Percentiles rank a stretch among this genome's conserved stretches.
Conservation (phyloP, 1,140 invertebrate genomes). For the Nautilus pompilius region DNA sequence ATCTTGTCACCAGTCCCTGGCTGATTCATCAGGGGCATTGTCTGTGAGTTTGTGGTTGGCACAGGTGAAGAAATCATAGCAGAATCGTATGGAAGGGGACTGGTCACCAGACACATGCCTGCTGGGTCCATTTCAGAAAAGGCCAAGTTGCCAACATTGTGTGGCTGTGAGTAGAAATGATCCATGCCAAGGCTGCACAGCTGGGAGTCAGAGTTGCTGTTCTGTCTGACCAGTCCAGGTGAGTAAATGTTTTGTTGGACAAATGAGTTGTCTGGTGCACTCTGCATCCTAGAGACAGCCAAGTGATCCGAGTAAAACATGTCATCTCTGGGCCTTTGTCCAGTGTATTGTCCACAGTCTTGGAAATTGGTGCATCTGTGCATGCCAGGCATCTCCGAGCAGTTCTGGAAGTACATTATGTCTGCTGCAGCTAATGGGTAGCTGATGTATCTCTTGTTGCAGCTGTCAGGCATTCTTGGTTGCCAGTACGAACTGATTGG, state of each 20-base stretch:
- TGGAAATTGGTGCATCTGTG: neutral
- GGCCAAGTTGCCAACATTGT: neutral
- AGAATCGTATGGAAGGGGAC: neutral
- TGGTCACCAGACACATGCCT: neutral
- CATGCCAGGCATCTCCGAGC: slow-evolving; percentile 1
- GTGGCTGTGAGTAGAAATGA: neutral
- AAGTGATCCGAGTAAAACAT: slow-evolving; percentile 17
- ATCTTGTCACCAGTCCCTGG: neutral
- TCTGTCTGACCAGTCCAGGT: slow-evolving; percentile 33
- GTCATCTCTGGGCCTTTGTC: neutral
- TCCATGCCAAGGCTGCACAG: slow-evolving; percentile 56
- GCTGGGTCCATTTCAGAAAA: neutral
- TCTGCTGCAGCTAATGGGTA: slow-evolving; percentile 1
- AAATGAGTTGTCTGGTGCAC: slow-evolving; percentile 24
- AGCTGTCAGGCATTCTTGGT: slow-evolving; percentile 10
- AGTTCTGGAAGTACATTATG: slow-evolving; percentile 45
- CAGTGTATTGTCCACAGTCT: neutral
- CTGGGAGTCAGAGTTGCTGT: slow-evolving; percentile 66
- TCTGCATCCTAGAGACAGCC: slow-evolving; percentile 27
- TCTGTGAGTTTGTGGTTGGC: neutral
- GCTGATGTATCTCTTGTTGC: slow-evolving; percentile 1
- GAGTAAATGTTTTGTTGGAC: slow-evolving; percentile 3
- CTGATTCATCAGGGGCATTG: neutral
- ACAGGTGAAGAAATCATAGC: neutral
- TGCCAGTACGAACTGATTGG: slow-evolving; percentile 36